Evolutionary conservation across 2,888 invertebrate species (phyloP), one percentile per base, ranked within the genome.

Genomic region (Tenthredo mesomela): DNA sequence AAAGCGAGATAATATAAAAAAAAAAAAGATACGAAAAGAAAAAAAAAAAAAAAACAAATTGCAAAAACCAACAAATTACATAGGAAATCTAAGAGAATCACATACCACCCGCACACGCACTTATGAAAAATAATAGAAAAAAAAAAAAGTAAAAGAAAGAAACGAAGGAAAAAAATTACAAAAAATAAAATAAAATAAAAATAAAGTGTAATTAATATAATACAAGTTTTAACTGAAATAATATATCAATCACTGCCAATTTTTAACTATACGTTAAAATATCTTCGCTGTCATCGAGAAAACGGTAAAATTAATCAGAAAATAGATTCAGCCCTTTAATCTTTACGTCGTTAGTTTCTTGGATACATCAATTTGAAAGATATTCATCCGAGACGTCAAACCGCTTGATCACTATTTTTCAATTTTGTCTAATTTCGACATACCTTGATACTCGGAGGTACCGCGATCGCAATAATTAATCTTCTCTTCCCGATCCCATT

Each of bases 171-270:
- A 4, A 4, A 9, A 21, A n/a, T n/a, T n/a, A n/a, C n/a, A 37
- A n/a, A 12, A 21, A 2, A 12, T 25, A 61, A 25, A 33, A 50
- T 18, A 82, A 33, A 10, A 29, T 9, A 61, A 9, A 61, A 9
- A 61, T 25, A 25, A 61, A 61, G 2, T 67, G 5, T 67, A 67
- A 33, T 61, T 67, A 33, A 67, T 67, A 33, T 67, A 67, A 67
- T 18, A 67, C 33, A 61, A 67, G 67, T 67, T 33, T 33, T 33
- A 67, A 33, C 33, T 18, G 33, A 67, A 71, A 47, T 47, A 21
- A n/a, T 33, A 43, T 80, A 80, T 80, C 61, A 80, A 80, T 80
- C 80, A 80, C 80, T 80, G 80, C 80, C 80, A 80, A 80, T 78
- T 18, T 47, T 47, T 18, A 50, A 77, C 50, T 47, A 43, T 43